Base-by-base conservation (phyloP, 2,797 vertebrate species). In the Phalloptychus januarius region DNA sequence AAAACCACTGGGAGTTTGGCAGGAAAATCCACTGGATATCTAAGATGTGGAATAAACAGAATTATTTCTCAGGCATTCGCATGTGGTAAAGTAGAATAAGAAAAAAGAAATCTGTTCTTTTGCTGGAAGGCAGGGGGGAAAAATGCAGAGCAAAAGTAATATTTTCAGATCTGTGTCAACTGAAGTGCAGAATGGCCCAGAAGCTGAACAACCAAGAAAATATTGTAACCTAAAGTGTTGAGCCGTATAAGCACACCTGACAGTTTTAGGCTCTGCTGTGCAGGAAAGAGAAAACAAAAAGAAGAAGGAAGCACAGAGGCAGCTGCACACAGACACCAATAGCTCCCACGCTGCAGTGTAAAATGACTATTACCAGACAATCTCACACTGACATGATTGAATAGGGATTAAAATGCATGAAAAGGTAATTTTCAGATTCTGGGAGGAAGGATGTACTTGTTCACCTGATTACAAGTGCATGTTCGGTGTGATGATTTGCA, bases 241-340 rank as follows among this genome's bases (percentile, higher is more conserved):
- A 69, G 50, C 63, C 76, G 69, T 78, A 81, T 16, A 74, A 81
- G 74, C 86, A 87, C 89, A 78, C 81, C 38, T 89, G 91, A 91
- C 89, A 88, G 88, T 81, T 81, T 84, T 80, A 88, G 83, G 87
- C 78, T 72, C 93, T 90, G 94, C 93, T 93, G 80, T 93, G 93
- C 93, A 94, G 93, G 78, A 79, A 54, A 31, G 25, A 65, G 38
- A 45, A 56, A 54, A 36, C 52, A 28, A 45, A 45, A 44, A 46
- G 56, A 72, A 58, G 61, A 23, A 52, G 69, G 76, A 75, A 76
- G 74, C 11, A 63, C 50, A 58, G 46, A 77, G 81, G 85, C 84
- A 90, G 86, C 85, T 92, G 83, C 76, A 89, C 46, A 25, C 79
- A 63, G 73, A 89, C 82, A 79, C 78, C 78, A 52, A 54, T 79